Evolutionary conservation across 2,113 vertebrate genomes (phyloP), one percentile per base, ranked within the genome.

Genomic region (Hippocampus guttulatus): DNA sequence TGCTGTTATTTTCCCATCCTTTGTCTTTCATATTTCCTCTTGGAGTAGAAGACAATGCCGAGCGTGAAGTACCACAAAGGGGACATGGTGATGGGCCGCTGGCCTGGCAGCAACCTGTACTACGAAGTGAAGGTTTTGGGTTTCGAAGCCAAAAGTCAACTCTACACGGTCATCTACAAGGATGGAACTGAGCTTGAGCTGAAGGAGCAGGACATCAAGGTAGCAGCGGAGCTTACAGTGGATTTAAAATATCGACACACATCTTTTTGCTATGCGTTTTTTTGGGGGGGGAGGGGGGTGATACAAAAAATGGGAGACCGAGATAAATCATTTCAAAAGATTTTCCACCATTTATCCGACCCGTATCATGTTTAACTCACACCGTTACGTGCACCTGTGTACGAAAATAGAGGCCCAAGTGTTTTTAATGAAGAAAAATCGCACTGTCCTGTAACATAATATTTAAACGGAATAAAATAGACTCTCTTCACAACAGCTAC

Each of bases 151-250:
- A 77, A 49, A 8, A 88, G 84, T 68, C 94, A 94, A 80, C 93
- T 95, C 52, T 98, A 98, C 77, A 96, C 93, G 0, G 97, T 99
- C 10, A 95, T 95, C 74, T 99, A 98, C 89, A 96, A 96, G 87
- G 97, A 98, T 66, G 96, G 97, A 7, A 99, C 97, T 0, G 95
- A 98, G 64, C 93, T 98, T 78, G 93, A 95, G 2, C 77, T 99
- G 73, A 96, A 88, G 72, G 96, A 96, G 76, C 92, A 75, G 43
- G 96, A 98, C 60, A 94, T 98, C 66, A 96, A 85, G 95, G 97
- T 98, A 88, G 84, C 85, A 27, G 5, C 10, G 14, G 41, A 52
- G 20, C 41, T 38, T 33, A 47, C 12, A 20, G 6, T 49, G 21
- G 51, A 3, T 41, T 77, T 41, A 64, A 12, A 20, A 12, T 23